Base-by-base conservation (phyloP, 1,140 invertebrate genomes). In the Microplitis mediator region DNA sequence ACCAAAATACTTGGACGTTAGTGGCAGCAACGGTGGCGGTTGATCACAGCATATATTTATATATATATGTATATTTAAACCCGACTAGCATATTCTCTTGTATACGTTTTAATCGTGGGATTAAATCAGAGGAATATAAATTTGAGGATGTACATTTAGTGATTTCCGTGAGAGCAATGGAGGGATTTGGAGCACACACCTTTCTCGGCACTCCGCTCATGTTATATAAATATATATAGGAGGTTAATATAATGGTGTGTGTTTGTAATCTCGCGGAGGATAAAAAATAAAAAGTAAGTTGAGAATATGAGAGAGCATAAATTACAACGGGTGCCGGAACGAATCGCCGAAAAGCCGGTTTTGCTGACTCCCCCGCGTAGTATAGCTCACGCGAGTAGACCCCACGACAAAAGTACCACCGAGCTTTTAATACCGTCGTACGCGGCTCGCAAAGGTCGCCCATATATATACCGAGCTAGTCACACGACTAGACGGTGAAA, bases 261-360 rank as follows among this genome's bases (percentile, higher is more conserved):
- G 54, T 31, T 32, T 62, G 31, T 62, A 34, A 35, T 62, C n/a
- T 11, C 14, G 45, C 31, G 39, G 34, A 9, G 4, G n/a, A 34
- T 45, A 32, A 9, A 32, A 63, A 8, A 62, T 60, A 56, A 51
- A 16, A 23, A n/a, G n/a, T n/a, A n/a, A 14, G 35, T 23, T 23
- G 36, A 52, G 69, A 71, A 71, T 71, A 71, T 71, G 60, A 71
- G 62, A 63, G 58, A 54, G 32, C 35, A 71, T 71, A 71, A 71
- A 71, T 71, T 71, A 71, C 58, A 61, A 13, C 58, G 54, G 52
- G 39, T 35, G 62, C 62, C 58, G 50, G 51, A 71, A 71, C 69
- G 69, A 71, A 71, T 71, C 62, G 60, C 69, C 69, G 50, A 63
- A 71, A 71, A 71, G 65, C 50, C 65, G 45, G 69, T 71, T 63